Base-by-base conservation (phyloP, 2,888 invertebrate species). In the Steinernema hermaphroditum region DNA sequence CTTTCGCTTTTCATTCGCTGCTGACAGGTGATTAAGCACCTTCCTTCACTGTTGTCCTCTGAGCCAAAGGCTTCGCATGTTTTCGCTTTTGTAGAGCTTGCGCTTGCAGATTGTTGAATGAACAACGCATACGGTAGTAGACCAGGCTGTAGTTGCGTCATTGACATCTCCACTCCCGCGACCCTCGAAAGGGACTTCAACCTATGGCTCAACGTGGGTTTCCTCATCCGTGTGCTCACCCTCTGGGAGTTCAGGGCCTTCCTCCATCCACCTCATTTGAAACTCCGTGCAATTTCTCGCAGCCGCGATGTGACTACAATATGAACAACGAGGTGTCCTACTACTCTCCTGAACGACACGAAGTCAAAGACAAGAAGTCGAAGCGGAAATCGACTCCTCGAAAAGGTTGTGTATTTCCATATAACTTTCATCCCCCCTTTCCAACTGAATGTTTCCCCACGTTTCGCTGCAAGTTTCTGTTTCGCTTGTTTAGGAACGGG, bases 111-210 rank as follows among this genome's bases (percentile, higher is more conserved):
- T 16, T 9, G 29, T 32, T 54, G 22, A 32, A 62, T 62, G 62
- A 62, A 62, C 62, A 62, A 62, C 62, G 62, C 62, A 22, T 62
- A 62, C 62, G 27, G 32, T 32, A 29, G 62, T 34, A 29, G 62
- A 14, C 29, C 62, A 62, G 62, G 62, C 62, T 79, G 79, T 41
- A 75, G 80, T 44, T 83, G 81, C 19, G 75, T 83, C 44, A 84
- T 84, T 49, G 83, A 84, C 72, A 69, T 78, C 19, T 80, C 82
- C 8, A 82, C 83, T n/a, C 81, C 83, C 0, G 79, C 77, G 57
- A 79, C 80, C 0, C 75, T 85, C 27, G 80, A 82, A 73, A 75
- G 83, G 14, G 83, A 82, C 72, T 85, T 85, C 75, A 78, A 83
- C 69, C 82, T 82, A 19, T 85, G 85, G 85, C 79, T 85, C 12